phyloP scores from a whole-genome alignment of 1,140 invertebrate genomes.

The Calliopsis andreniformis region DNA sequence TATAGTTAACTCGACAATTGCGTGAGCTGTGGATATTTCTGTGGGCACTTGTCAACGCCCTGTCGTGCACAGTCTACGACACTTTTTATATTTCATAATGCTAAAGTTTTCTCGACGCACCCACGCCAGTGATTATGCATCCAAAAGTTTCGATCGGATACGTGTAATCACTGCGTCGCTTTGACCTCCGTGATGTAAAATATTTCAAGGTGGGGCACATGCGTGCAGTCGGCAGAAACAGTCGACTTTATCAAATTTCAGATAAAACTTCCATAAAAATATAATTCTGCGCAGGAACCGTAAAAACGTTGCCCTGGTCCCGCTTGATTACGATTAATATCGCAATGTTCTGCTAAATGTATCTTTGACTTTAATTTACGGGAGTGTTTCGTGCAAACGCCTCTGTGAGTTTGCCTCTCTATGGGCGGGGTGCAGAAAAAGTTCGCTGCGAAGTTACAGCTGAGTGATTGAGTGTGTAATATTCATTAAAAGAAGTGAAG shows the following conservation, averaged over 20 bases:
- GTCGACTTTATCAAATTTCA: not conserved
- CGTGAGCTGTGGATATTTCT: constrained; percentile 54
- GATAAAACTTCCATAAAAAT: not conserved
- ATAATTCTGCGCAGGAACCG: not conserved
- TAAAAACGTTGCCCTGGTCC: not conserved
- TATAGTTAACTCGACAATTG: constrained; percentile 24
- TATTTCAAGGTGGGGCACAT: not conserved
- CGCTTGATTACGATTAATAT: not conserved
- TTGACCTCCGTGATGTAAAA: constrained; percentile 56
- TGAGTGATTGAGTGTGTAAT: no score
- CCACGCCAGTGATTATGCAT: constrained; percentile 48
- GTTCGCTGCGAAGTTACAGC: no score
- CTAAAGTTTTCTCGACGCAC: constrained; percentile 37
- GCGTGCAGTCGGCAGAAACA: constrained; percentile 1
- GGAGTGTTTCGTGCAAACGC: no score
- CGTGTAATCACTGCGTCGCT: constrained; percentile 56
- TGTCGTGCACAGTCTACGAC: not conserved
- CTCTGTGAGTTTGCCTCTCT: no score
- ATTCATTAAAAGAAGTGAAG: no score
- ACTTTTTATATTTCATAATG: constrained; percentile 54
- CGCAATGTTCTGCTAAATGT: not conserved
- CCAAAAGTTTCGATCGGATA: constrained; percentile 54
- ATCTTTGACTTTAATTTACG: no score
- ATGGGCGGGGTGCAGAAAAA: no score
- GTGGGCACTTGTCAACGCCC: constrained; percentile 16